These are phyloP conservation scores for Phataginus tricuspis DNA, from an alignment of 2,797 vertebrate species.

Conservation along the genomic window DNA sequence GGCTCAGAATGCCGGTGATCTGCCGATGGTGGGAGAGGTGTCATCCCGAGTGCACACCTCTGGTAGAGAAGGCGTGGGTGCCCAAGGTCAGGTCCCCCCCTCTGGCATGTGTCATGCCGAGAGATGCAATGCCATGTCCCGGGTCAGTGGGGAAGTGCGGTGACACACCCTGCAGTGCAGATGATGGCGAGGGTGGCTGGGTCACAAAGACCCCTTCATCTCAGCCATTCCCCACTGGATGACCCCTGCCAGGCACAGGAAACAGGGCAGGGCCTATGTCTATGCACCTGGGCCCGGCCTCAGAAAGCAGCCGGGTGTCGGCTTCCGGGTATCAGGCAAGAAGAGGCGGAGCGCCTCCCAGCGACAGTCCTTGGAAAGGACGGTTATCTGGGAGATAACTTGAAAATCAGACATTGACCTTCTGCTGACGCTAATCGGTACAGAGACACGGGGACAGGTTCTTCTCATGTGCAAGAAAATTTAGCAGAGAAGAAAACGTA, in stretches of 20 bases:
- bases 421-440: not conserved
- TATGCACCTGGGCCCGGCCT: not conserved
- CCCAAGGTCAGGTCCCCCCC: too few species aligned
- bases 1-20: not conserved
- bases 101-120: too few species aligned
- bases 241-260: not conserved
- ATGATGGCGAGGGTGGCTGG: not conserved
- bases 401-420: not conserved
- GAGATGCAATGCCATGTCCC: too few species aligned
- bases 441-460: not conserved
- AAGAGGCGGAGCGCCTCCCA: accelerated
- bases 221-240: accelerated
- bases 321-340: accelerated
- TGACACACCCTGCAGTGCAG: not conserved
- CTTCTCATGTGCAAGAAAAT: too few species aligned
- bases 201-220: not conserved
- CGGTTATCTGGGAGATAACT: not conserved
- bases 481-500: too few species aligned
- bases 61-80: not conserved
- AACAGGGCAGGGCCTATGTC: not conserved
- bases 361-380: not conserved
- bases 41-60: not conserved
- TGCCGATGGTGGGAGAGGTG: too few species aligned
- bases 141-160: too few species aligned
- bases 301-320: not conserved